A percentile compares a stretch with the other conserved stretches of the same genome.
Conservation (phyloP, 2,797 vertebrate species). For the Periparus ater region DNA sequence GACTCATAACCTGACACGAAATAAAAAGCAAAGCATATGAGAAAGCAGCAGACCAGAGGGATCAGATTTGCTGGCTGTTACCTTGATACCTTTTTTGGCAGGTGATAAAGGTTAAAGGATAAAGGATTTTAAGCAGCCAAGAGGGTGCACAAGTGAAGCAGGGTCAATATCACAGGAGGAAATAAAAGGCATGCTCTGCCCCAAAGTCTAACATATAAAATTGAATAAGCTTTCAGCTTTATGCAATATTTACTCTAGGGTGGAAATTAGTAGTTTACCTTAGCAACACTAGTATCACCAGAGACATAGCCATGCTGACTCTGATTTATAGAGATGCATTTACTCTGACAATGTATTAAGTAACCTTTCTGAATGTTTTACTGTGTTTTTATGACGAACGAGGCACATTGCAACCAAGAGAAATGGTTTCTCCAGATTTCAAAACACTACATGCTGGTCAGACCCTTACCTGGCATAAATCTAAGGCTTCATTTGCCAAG, state of each 20-base stretch:
- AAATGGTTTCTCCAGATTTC: not conserved
- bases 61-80: slow-evolving; percentile 56
- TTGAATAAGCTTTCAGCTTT: slow-evolving; percentile 69
- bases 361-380: slow-evolving; percentile 51
- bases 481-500: not conserved
- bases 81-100: slow-evolving; percentile 60
- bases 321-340: slow-evolving; percentile 60
- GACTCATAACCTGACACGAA: slow-evolving; percentile 60
- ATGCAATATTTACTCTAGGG: slow-evolving; percentile 71
- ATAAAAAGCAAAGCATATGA: slow-evolving; percentile 62
- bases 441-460: not conserved
- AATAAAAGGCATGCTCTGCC: slow-evolving; percentile 56
- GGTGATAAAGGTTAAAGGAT: slow-evolving; percentile 41
- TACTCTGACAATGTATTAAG: slow-evolving; percentile 33
- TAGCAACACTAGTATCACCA: slow-evolving; percentile 67
- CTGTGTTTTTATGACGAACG: not conserved
- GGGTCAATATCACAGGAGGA: slow-evolving; percentile 53
- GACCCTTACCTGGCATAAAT: slow-evolving; percentile 22
- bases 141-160: not conserved
- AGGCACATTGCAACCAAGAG: not conserved
- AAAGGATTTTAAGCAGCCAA: slow-evolving; percentile 40
- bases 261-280: slow-evolving; percentile 74
- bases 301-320: slow-evolving; percentile 30
- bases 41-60: slow-evolving; percentile 59
- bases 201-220: slow-evolving; percentile 66